These are phyloP conservation scores for Theonella swinhoei DNA, from an alignment of 37 sponge, comb jelly and placozoan species.

Conservation along the genomic window DNA sequence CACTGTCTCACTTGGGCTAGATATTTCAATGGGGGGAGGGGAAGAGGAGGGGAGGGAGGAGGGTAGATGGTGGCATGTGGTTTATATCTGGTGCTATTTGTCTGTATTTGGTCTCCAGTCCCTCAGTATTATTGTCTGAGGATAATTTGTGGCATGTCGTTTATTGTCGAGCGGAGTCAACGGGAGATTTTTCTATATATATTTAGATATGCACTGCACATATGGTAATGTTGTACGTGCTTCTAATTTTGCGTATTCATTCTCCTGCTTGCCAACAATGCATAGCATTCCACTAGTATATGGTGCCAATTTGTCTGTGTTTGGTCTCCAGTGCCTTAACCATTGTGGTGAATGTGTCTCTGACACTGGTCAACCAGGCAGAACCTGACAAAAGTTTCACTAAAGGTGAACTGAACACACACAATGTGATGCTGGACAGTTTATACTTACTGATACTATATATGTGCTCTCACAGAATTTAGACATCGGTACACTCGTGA, in stretches of 20 bases:
- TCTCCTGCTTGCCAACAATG: too few relatives aligned
- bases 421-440: neutral
- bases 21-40: neutral
- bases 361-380: constrained; percentile 17
- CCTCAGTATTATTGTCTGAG: too few relatives aligned
- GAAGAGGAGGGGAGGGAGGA: neutral
- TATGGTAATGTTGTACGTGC: too few relatives aligned
- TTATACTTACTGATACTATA: neutral
- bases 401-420: constrained; percentile 15
- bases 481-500: constrained; percentile 11
- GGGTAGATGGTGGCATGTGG: neutral
- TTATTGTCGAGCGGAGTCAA: too few relatives aligned
- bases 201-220: too few relatives aligned
- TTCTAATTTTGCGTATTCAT: too few relatives aligned
- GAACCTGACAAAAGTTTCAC: constrained; percentile 30
- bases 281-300: too few relatives aligned
- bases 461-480: constrained; percentile 23
- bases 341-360: neutral
- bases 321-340: constrained; percentile 10
- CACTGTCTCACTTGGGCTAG: constrained; percentile 3
- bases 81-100: too few relatives aligned
- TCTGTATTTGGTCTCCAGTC: too few relatives aligned
- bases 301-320: too few relatives aligned
- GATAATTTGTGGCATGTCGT: too few relatives aligned
- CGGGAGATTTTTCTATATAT: too few relatives aligned